phyloP scores from a whole-genome alignment of 2,797 vertebrate species.

The Gastrophryne carolinensis region DNA sequence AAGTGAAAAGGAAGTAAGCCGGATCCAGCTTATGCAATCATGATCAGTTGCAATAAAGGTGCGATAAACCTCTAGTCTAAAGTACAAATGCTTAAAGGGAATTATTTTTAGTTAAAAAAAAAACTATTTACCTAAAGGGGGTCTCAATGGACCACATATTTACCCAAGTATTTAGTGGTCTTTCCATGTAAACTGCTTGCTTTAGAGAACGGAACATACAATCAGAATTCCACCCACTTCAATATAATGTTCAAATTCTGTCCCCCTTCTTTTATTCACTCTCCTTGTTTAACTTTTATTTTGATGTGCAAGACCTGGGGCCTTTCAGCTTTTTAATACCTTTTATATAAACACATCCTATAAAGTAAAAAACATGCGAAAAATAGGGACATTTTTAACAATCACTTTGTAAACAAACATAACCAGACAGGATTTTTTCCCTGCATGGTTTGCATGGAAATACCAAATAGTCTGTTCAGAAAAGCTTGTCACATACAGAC shows the following conservation, averaged over 20 bases:
- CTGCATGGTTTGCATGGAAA: neutral
- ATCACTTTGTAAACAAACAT: neutral
- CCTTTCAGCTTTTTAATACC: neutral
- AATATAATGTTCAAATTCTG: neutral
- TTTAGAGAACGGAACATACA: too few relatives aligned
- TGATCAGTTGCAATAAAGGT: too few relatives aligned
- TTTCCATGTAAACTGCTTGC: too few relatives aligned
- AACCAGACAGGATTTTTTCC: neutral
- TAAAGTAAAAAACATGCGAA: neutral
- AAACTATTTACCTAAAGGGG: too few relatives aligned
- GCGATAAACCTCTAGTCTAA: too few relatives aligned
- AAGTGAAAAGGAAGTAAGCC: too few relatives aligned
- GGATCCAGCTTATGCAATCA: too few relatives aligned
- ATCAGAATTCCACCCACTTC: neutral
- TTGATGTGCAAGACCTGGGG: neutral
- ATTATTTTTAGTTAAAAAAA: too few relatives aligned
- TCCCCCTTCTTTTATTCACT: too few relatives aligned
- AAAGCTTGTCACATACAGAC: neutral
- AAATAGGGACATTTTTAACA: neutral
- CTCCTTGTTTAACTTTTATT: neutral
- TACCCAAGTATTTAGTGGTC: too few relatives aligned
- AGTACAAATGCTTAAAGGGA: too few relatives aligned
- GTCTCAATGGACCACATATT: too few relatives aligned
- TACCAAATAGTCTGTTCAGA: neutral
- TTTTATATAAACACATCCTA: neutral